A percentile compares a stretch with the other conserved stretches of the same genome.
Conservation (phyloP, 2,113 vertebrate species). For the Marmota monax region DNA sequence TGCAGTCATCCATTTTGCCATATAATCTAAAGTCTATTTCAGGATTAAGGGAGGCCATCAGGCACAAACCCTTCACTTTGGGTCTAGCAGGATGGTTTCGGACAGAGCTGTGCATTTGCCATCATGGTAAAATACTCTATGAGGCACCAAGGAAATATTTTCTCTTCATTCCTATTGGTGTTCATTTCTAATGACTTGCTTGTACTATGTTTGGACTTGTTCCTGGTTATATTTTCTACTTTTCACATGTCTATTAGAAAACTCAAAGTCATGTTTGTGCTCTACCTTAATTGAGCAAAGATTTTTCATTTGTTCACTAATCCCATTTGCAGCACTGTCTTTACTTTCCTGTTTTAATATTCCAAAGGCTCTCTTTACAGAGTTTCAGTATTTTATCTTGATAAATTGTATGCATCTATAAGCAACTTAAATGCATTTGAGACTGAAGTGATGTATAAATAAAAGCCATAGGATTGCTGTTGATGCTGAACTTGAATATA, state of each 20-base stretch:
- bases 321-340: neutral
- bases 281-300: neutral
- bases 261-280: neutral
- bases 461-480: neutral
- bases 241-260: neutral
- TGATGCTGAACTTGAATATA: neutral
- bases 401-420: neutral
- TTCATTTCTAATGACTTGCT: neutral
- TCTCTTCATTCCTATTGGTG: neutral
- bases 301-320: neutral
- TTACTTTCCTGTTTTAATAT: neutral
- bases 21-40: constrained; percentile 54
- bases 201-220: neutral
- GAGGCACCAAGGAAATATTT: neutral
- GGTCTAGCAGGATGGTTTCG: neutral
- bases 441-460: neutral
- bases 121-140: neutral
- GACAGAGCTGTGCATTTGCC: neutral
- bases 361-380: neutral
- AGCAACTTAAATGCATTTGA: neutral
- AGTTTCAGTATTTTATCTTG: constrained; percentile 14
- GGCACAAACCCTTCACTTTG: neutral
- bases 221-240: neutral
- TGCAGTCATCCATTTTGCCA: constrained; percentile 7
- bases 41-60: neutral